Percentiles rank a stretch among this genome's conserved stretches.
Conservation (phyloP, 2,797 vertebrate genomes). For the Dendrocincla tyrannina region DNA sequence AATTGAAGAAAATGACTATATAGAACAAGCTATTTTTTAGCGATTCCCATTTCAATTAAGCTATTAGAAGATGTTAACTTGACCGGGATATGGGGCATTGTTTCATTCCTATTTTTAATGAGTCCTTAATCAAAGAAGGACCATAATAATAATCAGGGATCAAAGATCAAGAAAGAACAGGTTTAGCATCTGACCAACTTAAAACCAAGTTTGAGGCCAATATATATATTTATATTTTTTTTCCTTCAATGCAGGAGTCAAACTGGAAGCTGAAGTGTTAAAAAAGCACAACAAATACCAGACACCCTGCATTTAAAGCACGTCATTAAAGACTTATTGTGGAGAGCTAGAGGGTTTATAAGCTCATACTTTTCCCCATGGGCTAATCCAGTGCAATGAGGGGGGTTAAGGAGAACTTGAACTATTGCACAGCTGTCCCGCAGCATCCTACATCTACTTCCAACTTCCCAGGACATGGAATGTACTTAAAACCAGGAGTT, state of each 20-base stretch:
- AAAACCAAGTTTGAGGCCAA: neutral
- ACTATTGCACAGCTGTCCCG: neutral
- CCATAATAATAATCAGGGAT: neutral
- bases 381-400: neutral
- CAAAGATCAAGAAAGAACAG: neutral
- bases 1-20: neutral
- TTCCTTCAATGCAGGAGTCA: neutral
- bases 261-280: constrained; percentile 8
- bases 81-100: neutral
- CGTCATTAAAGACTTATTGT: neutral
- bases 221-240: neutral
- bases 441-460: neutral
- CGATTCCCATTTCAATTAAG: neutral
- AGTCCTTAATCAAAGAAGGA: neutral
- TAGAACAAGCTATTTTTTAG: neutral
- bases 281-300: neutral
- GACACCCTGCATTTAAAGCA: neutral
- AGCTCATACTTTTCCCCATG: neutral
- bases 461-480: neutral
- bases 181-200: neutral
- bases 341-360: neutral
- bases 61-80: neutral
- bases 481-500: neutral
- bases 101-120: neutral
- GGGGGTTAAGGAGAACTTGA: neutral